Conservation (phyloP, 2,888 invertebrate genomes). For the Uloborus plumipes region DNA sequence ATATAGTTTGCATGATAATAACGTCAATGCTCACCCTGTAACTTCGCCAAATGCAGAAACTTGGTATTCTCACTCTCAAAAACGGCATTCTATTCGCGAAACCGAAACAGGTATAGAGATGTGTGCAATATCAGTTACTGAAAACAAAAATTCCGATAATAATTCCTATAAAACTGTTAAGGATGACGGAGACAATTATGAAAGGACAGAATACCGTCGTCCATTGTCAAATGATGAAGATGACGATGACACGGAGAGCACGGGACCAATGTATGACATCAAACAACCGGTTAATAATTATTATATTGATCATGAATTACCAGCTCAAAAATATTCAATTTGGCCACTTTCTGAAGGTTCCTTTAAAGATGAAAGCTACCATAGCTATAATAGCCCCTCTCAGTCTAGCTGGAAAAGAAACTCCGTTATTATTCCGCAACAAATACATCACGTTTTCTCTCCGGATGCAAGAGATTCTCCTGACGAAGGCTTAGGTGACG, state of each 20-base stretch:
- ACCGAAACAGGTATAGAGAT: slow-evolving; percentile 58
- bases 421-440: slow-evolving; percentile 49
- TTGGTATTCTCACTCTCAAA: slow-evolving; percentile 49
- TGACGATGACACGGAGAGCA: slow-evolving; percentile 48
- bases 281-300: slow-evolving; percentile 51
- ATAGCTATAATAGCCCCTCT: slow-evolving; percentile 62
- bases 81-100: slow-evolving; percentile 52
- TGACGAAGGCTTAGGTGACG: slow-evolving; percentile 67
- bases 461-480: slow-evolving; percentile 67
- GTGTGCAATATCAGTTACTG: slow-evolving; percentile 50
- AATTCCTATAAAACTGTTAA: slow-evolving; percentile 29
- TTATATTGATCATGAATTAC: slow-evolving; percentile 54
- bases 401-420: slow-evolving; percentile 59
- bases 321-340: slow-evolving; percentile 53
- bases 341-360: slow-evolving; percentile 62
- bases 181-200: slow-evolving; percentile 26
- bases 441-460: slow-evolving; percentile 62
- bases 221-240: slow-evolving; percentile 49
- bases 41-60: slow-evolving; percentile 47
- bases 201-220: slow-evolving; percentile 42
- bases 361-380: slow-evolving; percentile 62
- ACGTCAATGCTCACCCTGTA: slow-evolving; percentile 22
- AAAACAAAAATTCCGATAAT: slow-evolving; percentile 21
- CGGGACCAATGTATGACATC: slow-evolving; percentile 57
- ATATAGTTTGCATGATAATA: slow-evolving; percentile 52